Evolutionary conservation across 2,888 invertebrate genomes (phyloP), one percentile per base, ranked within the genome.

Genomic region (Cecidostiba fungosa): DNA sequence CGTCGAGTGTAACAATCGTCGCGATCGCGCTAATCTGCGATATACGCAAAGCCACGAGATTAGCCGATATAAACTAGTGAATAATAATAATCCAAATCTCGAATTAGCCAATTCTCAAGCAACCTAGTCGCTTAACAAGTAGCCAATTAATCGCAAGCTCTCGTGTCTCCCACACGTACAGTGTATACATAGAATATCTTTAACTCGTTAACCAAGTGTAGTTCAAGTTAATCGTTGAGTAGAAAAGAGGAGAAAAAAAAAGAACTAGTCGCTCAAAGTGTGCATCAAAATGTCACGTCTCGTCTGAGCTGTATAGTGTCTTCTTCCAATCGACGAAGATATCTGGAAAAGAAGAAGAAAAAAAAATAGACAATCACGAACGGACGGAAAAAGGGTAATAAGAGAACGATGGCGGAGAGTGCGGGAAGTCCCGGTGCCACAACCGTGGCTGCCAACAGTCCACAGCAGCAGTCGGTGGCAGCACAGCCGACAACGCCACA

Each of bases 361-460:
- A 50, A 3, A 50, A 19, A 69, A 29, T 29, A 69, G 72, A n/a
- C n/a, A 36, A 73, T 16, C 14, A 23, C 23, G 43, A 54, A 23
- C 23, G 54, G 66, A 66, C 26, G 70, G 23, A 59, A 78, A 19
- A 76, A 70, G 59, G 43, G 29, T 12, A 62, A 66, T 47, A 36
- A n/a, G 3, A 19, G 62, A 50, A 79, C 62, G 36, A 93, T 93
- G 93, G 92, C 92, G 86, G 93, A 93, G 88, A 92, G 91, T 88
- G 92, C 92, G 89, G 91, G 91, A 80, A 93, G 93, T 87, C 92
- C 92, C 73, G 89, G 89, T 76, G 90, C 89, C 85, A 90, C 91
- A 72, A 91, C 89, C 78, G 91, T 90, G 80, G 90, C 90, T 84
- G 90, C 90, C 32, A 91, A 90, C 86, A 92, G 91, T 87, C 92